Percentiles rank a stretch among this genome's conserved stretches.
phyloP scores from a whole-genome alignment of 2,113 vertebrate genomes.

The Potamarius usumacintae region DNA sequence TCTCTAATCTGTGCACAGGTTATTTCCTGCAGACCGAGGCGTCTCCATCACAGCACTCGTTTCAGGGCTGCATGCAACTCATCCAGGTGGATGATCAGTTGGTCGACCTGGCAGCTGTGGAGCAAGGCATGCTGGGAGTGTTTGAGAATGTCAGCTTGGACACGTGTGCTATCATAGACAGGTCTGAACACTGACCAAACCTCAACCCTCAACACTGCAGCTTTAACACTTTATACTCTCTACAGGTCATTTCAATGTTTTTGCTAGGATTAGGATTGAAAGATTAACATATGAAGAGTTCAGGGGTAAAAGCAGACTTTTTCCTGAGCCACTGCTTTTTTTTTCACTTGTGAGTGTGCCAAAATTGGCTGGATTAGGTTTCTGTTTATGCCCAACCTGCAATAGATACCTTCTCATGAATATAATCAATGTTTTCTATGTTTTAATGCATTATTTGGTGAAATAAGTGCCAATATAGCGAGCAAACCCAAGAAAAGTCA shows the following conservation, averaged over 20 bases:
- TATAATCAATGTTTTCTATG: too few relatives aligned
- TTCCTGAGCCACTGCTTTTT: too few relatives aligned
- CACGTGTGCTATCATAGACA: conserved; percentile 97
- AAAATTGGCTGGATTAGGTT: too few relatives aligned
- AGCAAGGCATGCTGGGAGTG: conserved; percentile 84
- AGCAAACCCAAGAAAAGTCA: too few relatives aligned
- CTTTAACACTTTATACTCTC: background rate
- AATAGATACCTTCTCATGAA: too few relatives aligned
- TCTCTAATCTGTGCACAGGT: conserved; percentile 70
- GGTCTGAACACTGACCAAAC: conserved; percentile 69
- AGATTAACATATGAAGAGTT: background rate
- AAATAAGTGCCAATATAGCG: too few relatives aligned
- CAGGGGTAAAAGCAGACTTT: too few relatives aligned
- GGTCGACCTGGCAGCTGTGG: conserved; percentile 86
- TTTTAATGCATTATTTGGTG: too few relatives aligned
- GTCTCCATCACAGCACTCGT: conserved; percentile 79
- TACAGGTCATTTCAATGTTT: background rate
- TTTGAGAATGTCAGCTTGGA: conserved; percentile 96
- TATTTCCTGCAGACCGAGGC: conserved; percentile 78
- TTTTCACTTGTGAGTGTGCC: too few relatives aligned
- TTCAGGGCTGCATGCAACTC: conserved; percentile 97
- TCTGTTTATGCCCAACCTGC: too few relatives aligned
- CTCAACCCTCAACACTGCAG: background rate
- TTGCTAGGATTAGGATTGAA: background rate
- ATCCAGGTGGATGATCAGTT: conserved; percentile 93